A percentile compares a stretch with the other conserved stretches of the same genome.
Evolutionary conservation across 1,140 invertebrate species (phyloP).

Genomic region (Drosophila parvula): DNA sequence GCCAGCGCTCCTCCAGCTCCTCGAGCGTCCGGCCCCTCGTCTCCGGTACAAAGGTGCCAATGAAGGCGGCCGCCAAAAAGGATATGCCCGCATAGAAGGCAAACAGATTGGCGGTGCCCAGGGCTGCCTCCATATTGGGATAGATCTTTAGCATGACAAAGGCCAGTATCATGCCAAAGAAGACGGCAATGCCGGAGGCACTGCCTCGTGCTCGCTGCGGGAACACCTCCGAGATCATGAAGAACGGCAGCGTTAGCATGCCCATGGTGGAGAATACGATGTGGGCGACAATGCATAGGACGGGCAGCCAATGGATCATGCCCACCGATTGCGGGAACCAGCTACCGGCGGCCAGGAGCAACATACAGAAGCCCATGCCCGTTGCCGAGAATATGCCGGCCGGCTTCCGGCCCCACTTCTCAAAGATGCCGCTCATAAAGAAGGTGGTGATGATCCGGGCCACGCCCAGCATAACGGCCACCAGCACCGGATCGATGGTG

Average conservation of each 20-base stretch:
- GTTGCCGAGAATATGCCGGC: slow-evolving; percentile 87
- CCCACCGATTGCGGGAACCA: slow-evolving; percentile 77
- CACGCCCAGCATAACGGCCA: slow-evolving; percentile 86
- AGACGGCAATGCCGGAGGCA: slow-evolving; percentile 88
- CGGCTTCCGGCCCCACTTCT: slow-evolving; percentile 86
- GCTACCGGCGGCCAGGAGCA: slow-evolving; percentile 84
- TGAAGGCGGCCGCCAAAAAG: slow-evolving; percentile 88
- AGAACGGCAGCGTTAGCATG: slow-evolving; percentile 89
- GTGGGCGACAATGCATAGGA: slow-evolving; percentile 86
- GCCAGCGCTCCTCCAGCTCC: slow-evolving; percentile 89
- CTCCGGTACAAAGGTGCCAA: slow-evolving; percentile 90
- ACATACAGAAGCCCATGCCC: slow-evolving; percentile 87
- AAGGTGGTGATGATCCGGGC: slow-evolving; percentile 86
- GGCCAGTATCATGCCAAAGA: slow-evolving; percentile 88
- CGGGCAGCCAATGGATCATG: slow-evolving; percentile 78
- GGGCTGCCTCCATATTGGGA: slow-evolving; percentile 85
- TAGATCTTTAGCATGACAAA: slow-evolving; percentile 92
- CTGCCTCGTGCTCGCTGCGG: slow-evolving; percentile 88
- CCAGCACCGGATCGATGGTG: slow-evolving; percentile 85
- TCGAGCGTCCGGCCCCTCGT: slow-evolving; percentile 91
- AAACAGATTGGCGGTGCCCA: slow-evolving; percentile 89
- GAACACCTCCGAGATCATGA: slow-evolving; percentile 91
- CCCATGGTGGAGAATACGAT: slow-evolving; percentile 87
- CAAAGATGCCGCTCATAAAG: slow-evolving; percentile 85
- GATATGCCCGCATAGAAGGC: slow-evolving; percentile 89